Percentiles rank a stretch among this genome's conserved stretches.
phyloP scores from a whole-genome alignment of 2,888 invertebrate species.

The Drosophila mayaguana region DNA sequence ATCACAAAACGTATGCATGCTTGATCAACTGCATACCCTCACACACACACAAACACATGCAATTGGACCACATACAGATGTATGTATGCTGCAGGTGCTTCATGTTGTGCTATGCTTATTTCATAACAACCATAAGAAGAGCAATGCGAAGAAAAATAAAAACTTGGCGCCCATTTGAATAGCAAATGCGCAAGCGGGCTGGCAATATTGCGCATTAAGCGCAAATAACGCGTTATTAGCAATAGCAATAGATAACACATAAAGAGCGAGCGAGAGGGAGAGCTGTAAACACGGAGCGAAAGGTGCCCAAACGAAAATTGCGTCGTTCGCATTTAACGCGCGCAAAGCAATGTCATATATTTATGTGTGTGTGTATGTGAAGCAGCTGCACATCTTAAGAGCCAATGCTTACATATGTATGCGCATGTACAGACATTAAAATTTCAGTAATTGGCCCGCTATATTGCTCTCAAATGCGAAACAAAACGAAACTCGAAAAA shows the following conservation, averaged over 20 bases:
- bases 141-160: conserved; percentile 21
- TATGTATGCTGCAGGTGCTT: conserved; percentile 1
- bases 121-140: conserved; percentile 29
- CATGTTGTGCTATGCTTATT: conserved; percentile 22
- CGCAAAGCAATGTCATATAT: conserved; percentile 34
- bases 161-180: conserved; percentile 44
- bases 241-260: conserved; percentile 41
- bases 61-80: neutral
- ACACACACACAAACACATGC: conserved; percentile 1
- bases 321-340: conserved; percentile 68
- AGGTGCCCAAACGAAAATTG: conserved; percentile 59
- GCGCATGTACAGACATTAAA: conserved; percentile 4
- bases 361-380: conserved; percentile 8
- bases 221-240: conserved; percentile 31
- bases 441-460: conserved; percentile 7
- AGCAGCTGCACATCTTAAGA: conserved; percentile 50
- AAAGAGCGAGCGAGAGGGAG: conserved; percentile 20
- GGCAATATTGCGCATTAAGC: conserved; percentile 33
- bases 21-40: neutral
- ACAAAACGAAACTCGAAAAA: conserved; percentile 9
- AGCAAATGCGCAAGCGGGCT: conserved; percentile 45
- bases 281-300: conserved; percentile 39
- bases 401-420: conserved; percentile 2
- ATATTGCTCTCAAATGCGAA: conserved; percentile 20
- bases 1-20: neutral